phyloP scores from a whole-genome alignment of 2,113 vertebrate species.

The Rhynchopsitta pachyrhyncha region DNA sequence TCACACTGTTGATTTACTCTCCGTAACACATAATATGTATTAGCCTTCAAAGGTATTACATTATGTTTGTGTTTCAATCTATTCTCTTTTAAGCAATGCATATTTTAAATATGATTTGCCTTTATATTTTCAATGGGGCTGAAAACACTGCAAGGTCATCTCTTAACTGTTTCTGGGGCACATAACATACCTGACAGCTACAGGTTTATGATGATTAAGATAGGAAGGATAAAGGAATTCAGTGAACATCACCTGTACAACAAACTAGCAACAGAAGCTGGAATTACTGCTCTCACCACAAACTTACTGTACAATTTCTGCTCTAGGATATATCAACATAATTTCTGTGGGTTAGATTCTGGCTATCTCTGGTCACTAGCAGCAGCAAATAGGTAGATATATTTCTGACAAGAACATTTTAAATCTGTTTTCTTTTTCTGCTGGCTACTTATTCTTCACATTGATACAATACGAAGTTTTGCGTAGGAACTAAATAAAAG shows the following conservation, averaged over 20 bases:
- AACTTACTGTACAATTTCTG: background rate
- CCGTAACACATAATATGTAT: background rate
- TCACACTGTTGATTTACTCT: background rate
- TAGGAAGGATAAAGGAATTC: background rate
- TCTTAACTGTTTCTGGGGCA: background rate
- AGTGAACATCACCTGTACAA: background rate
- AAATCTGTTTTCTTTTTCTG: background rate
- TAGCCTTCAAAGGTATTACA: background rate
- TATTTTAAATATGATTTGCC: background rate
- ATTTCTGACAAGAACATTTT: background rate
- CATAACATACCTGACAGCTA: background rate
- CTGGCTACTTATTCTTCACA: background rate
- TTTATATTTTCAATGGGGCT: background rate
- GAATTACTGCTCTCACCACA: background rate
- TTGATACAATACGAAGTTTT: background rate
- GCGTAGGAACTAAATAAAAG: background rate
- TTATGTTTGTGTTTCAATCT: background rate
- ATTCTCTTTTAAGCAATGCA: background rate
- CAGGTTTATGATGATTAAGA: background rate
- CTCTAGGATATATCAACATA: fast-evolving
- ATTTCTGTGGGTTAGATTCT: background rate
- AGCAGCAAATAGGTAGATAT: background rate
- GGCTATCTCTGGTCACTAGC: background rate
- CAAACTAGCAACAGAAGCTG: background rate
- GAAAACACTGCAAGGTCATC: background rate